Conservation (phyloP, 53 echinoderm and acorn worm species). For the Patiria pectinifera region DNA sequence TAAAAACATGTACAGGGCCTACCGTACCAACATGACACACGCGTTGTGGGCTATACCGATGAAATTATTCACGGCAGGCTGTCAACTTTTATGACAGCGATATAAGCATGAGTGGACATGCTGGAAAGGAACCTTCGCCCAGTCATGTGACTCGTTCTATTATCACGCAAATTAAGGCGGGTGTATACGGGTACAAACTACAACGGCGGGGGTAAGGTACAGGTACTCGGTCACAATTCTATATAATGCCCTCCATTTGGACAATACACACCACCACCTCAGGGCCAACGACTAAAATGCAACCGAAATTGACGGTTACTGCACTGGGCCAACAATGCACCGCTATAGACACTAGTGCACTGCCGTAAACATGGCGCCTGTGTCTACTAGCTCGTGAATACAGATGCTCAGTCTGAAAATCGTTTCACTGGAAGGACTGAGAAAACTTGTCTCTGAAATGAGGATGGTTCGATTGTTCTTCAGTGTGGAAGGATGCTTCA, state of each 20-base stretch:
- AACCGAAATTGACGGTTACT: not conserved
- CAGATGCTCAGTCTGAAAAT: not conserved
- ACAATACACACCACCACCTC: not conserved
- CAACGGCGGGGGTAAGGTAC: not conserved
- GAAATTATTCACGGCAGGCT: not conserved
- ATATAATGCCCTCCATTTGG: not conserved
- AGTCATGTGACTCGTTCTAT: constrained; percentile 41
- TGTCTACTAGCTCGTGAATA: not conserved
- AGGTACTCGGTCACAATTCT: not conserved
- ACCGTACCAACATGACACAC: not conserved
- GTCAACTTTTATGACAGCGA: not conserved
- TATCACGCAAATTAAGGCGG: constrained; percentile 38
- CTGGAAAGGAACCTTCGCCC: constrained; percentile 8
- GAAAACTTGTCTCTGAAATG: constrained; percentile 5
- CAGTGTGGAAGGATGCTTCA: not conserved
- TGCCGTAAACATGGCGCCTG: constrained; percentile 26
- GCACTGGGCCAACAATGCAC: not conserved
- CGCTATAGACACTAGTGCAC: not conserved
- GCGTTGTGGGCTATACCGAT: not conserved
- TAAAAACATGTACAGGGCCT: too few relatives aligned
- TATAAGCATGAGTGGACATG: not conserved
- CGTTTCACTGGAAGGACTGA: constrained; percentile 15
- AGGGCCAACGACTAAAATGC: constrained; percentile 25
- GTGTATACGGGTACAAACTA: too few relatives aligned
- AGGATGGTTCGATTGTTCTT: constrained; percentile 11